phyloP scores from a whole-genome alignment of 2,113 vertebrate genomes.

The Pagrus major region DNA sequence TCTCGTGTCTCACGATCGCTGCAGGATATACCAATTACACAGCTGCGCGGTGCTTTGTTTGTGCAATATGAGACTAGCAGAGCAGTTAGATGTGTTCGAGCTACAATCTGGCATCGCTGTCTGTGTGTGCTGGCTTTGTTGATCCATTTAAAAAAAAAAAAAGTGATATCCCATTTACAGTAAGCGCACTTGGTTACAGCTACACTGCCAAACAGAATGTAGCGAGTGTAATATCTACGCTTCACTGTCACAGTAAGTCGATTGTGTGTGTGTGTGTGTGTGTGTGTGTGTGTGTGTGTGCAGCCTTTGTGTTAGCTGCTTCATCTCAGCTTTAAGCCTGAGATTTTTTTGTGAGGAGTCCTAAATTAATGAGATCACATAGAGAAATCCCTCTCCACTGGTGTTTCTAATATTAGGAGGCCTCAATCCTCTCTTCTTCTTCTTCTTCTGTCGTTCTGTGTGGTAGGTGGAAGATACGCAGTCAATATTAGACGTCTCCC shows the following conservation, averaged over 20 bases:
- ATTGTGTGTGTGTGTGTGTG: neutral
- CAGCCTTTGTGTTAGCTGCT: conserved; percentile 35
- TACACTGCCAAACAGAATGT: conserved; percentile 24
- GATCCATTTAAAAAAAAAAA: conserved; percentile 10
- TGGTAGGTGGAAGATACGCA: conserved; percentile 36
- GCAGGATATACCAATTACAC: conserved; percentile 32
- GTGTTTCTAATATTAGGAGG: conserved; percentile 67
- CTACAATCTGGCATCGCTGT: conserved; percentile 27
- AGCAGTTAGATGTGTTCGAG: neutral
- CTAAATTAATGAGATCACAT: conserved; percentile 62
- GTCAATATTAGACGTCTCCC: conserved; percentile 82
- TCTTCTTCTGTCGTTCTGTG: conserved; percentile 7
- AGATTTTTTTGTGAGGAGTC: conserved; percentile 44
- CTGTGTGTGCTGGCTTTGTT: conserved; percentile 13
- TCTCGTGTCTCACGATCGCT: neutral
- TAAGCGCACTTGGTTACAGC: conserved; percentile 42
- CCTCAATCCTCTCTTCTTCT: conserved; percentile 44
- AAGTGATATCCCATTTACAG: conserved; percentile 29
- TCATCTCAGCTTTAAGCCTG: conserved; percentile 47
- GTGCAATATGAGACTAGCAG: neutral
- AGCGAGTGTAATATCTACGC: conserved; percentile 15
- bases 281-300: conserved; percentile 1
- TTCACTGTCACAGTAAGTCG: conserved; percentile 1
- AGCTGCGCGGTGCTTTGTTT: conserved; percentile 14
- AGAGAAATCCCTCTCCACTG: conserved; percentile 49